Conservation (phyloP, 2,888 invertebrate genomes). For the Pollenia griseotomentosa region DNA sequence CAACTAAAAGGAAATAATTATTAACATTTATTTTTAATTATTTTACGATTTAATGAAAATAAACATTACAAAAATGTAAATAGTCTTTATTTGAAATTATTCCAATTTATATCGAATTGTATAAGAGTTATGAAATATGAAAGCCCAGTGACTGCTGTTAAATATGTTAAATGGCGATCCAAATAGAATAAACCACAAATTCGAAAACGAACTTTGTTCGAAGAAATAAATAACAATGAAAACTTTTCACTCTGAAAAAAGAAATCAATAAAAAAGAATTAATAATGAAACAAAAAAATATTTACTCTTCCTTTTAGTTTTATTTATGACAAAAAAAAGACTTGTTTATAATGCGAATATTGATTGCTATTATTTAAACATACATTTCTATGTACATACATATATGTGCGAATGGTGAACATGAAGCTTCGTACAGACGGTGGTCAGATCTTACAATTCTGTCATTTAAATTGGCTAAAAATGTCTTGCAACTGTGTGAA, state of each 20-base stretch:
- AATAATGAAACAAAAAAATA: not conserved
- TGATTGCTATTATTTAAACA: too few species aligned
- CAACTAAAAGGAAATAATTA: too few species aligned
- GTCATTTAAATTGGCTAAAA: too few species aligned
- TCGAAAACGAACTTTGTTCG: constrained; percentile 74
- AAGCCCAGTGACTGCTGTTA: constrained; percentile 78
- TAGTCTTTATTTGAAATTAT: constrained; percentile 49
- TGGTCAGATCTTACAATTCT: too few species aligned
- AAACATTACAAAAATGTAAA: too few species aligned
- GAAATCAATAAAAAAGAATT: not conserved
- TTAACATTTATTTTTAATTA: too few species aligned
- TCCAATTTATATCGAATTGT: constrained; percentile 77
- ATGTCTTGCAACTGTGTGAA: too few species aligned
- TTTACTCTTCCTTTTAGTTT: not conserved
- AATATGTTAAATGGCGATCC: constrained; percentile 77
- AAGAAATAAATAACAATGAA: constrained; percentile 74
- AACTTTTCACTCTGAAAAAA: constrained; percentile 77
- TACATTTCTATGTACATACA: too few species aligned
- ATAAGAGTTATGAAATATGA: constrained; percentile 80
- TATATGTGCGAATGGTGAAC: too few species aligned
- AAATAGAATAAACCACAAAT: constrained; percentile 78
- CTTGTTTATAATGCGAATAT: too few species aligned
- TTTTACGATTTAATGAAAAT: too few species aligned
- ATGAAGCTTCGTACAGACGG: too few species aligned
- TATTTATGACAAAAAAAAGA: not conserved